A percentile compares a stretch with the other conserved stretches of the same genome.
phyloP scores from a whole-genome alignment of 2,888 invertebrate species.

The Melieria omissa region DNA sequence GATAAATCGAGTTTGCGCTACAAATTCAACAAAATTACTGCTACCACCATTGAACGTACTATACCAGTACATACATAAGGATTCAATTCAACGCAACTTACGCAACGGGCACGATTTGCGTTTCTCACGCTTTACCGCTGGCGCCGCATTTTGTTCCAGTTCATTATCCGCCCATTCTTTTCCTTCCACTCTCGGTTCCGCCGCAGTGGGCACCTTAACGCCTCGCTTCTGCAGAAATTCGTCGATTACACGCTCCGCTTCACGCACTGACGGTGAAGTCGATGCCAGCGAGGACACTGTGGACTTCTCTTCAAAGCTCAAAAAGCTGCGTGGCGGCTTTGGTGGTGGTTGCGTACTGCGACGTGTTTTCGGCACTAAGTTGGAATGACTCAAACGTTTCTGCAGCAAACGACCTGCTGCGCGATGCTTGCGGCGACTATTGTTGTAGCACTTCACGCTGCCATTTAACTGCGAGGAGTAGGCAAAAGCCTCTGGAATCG shows the following conservation, averaged over 20 bases:
- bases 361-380: conserved; percentile 53
- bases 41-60: too few relatives aligned
- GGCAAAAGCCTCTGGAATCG: conserved; percentile 42
- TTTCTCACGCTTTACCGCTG: conserved; percentile 34
- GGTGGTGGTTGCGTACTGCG: conserved; percentile 50
- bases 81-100: conserved; percentile 47
- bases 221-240: conserved; percentile 56
- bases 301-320: conserved; percentile 49
- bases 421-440: conserved; percentile 48
- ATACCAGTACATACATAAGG: too few relatives aligned
- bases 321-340: conserved; percentile 62
- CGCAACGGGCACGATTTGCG: conserved; percentile 56
- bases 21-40: too few relatives aligned
- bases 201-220: conserved; percentile 45
- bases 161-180: neutral
- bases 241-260: conserved; percentile 59
- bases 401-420: conserved; percentile 57
- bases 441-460: conserved; percentile 38
- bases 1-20: too few relatives aligned
- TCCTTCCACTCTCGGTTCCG: neutral
- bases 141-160: conserved; percentile 4
- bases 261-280: conserved; percentile 56
- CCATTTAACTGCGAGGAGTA: conserved; percentile 29
- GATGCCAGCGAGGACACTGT: conserved; percentile 52
- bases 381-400: conserved; percentile 56